These are phyloP conservation scores for Camponotus floridanus DNA, from an alignment of 1,140 invertebrate species.

Conservation along the genomic window DNA sequence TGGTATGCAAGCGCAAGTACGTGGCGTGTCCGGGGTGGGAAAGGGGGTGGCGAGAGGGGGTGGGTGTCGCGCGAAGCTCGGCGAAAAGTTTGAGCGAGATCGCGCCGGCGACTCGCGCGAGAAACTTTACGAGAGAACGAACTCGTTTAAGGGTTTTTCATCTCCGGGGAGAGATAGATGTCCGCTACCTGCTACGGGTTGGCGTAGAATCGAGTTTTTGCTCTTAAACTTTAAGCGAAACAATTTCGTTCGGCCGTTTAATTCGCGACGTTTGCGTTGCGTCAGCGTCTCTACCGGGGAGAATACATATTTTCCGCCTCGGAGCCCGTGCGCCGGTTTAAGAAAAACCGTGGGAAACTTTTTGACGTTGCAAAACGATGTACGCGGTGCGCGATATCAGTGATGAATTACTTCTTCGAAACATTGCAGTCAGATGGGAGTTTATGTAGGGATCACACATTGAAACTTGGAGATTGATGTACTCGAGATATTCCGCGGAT, in stretches of 20 bases:
- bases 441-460: slow-evolving; percentile 8
- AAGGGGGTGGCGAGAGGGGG: neutral
- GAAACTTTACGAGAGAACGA: slow-evolving; percentile 66
- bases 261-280: slow-evolving; percentile 58
- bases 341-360: slow-evolving; percentile 51
- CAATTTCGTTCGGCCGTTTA: slow-evolving; percentile 58
- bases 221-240: slow-evolving; percentile 58
- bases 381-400: neutral
- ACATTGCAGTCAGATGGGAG: neutral
- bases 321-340: slow-evolving; percentile 13
- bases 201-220: slow-evolving; percentile 53
- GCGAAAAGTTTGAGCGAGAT: slow-evolving; percentile 41
- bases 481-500: neutral
- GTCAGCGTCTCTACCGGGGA: slow-evolving; percentile 49
- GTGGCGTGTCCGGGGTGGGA: neutral
- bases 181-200: slow-evolving; percentile 28
- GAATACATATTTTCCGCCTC: slow-evolving; percentile 57
- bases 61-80: neutral
- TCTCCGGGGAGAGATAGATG: slow-evolving; percentile 49
- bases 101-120: slow-evolving; percentile 27
- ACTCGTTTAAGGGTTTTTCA: slow-evolving; percentile 66
- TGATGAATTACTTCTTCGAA: slow-evolving; percentile 10
- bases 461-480: neutral
- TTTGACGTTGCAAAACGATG: slow-evolving; percentile 2
- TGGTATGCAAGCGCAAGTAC: slow-evolving; percentile 34